These are phyloP conservation scores for Ruditapes philippinarum DNA, from an alignment of 1,140 invertebrate genomes.

Conservation along the genomic window DNA sequence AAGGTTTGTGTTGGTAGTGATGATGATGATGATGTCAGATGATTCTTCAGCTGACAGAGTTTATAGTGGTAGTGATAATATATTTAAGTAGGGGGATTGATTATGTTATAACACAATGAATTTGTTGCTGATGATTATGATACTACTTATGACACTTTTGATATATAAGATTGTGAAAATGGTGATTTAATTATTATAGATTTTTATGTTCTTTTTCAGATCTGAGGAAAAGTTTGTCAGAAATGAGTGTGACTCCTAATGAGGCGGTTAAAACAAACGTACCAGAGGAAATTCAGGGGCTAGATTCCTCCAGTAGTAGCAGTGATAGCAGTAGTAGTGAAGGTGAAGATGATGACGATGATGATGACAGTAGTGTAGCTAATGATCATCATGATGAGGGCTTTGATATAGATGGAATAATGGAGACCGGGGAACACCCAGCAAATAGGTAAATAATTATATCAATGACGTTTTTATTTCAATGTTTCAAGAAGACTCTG, in stretches of 20 bases:
- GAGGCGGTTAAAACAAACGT: neutral
- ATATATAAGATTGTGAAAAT: too few species aligned
- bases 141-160: too few species aligned
- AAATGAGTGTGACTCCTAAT: neutral
- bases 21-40: too few species aligned
- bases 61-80: too few species aligned
- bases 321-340: conserved; percentile 14
- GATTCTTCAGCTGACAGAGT: too few species aligned
- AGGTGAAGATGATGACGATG: neutral
- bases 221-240: neutral
- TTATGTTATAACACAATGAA: too few species aligned
- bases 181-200: too few species aligned
- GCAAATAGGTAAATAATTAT: conserved; percentile 3
- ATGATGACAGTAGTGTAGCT: neutral
- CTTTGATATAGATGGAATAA: conserved; percentile 35
- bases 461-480: too few species aligned
- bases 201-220: neutral
- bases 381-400: neutral
- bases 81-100: too few species aligned
- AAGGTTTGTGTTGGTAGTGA: too few species aligned
- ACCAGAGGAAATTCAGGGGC: conserved; percentile 2
- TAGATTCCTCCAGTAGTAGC: neutral
- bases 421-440: neutral
- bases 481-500: too few species aligned
- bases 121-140: too few species aligned